Evolutionary conservation across 2,888 invertebrate genomes (phyloP).

Genomic region (Chaitophorus viminalis): DNA sequence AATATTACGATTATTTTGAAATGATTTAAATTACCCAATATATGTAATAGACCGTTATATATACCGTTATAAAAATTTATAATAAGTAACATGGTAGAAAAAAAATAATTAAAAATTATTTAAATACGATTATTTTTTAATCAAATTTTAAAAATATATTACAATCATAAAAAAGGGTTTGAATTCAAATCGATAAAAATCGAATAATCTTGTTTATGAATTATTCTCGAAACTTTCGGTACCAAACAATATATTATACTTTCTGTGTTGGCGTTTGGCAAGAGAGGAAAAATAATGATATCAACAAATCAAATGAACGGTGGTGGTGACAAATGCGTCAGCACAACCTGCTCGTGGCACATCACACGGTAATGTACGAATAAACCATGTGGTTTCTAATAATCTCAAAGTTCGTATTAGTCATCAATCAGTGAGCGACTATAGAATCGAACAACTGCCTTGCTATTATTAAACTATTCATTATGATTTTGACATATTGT

Average conservation of each 20-base stretch:
- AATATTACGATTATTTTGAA: no score
- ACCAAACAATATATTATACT: neutral
- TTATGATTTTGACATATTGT: neutral
- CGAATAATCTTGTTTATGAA: neutral
- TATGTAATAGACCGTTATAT: no score
- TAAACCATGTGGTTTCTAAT: neutral
- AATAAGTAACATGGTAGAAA: no score
- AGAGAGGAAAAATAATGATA: neutral
- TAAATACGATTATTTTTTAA: neutral
- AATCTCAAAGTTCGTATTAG: neutral
- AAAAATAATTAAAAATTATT: no score
- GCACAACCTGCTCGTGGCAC: neutral
- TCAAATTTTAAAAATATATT: neutral
- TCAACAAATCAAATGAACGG: conserved; percentile 8
- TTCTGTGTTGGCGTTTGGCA: neutral
- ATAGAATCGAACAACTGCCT: neutral
- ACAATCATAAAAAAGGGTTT: neutral
- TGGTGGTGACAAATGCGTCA: conserved; percentile 34
- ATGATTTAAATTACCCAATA: no score
- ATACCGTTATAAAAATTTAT: no score
- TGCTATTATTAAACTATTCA: neutral
- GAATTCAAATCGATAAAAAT: neutral
- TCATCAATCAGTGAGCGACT: neutral
- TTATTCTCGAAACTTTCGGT: neutral
- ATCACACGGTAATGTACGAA: neutral